Base-by-base conservation (phyloP, 2,113 vertebrate species). In the Hydropotes inermis region DNA sequence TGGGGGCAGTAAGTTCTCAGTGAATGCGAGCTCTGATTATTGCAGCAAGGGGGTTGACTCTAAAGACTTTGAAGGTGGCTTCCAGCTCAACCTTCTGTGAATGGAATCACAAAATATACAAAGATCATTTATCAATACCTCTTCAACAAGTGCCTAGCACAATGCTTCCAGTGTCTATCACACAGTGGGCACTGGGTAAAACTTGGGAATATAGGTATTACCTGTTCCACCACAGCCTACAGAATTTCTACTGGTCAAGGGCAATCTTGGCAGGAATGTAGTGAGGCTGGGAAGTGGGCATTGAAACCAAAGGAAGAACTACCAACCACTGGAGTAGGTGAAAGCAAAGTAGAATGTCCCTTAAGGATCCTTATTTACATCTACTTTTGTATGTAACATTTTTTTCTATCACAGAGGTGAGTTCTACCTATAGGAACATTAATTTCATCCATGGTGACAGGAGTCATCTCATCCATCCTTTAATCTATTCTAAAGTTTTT, bases 311-410 rank as follows among this genome's bases (percentile, higher is more conserved):
- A 90, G 36, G 17, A 50, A 88, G 36, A 97, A 88, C n/a, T 90
- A 95, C 93, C n/a, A 96, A 64, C 21, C 17, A 55, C 6, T 15
- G 1, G 43, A 33, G 19, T 61, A 84, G 55, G 17, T 2, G 83
- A 98, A 93, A 95, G 6, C 4, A 92, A 95, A 97, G 27, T 27
- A 97, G 43, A 91, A 89, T 86, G 39, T 23, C 19, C 27, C 55
- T 55, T 5, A 87, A 67, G 30, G 4, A 25, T n/a, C 28, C 28
- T 43, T 60, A 36, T 36, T 89, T 94, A 76, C 33, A 47, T 12
- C 36, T 81, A 83, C 90, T 87, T 88, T 97, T 91, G 58, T 55
- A 89, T 25, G 11, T 84, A 85, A 84, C 43, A 92, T 92, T 87
- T 55, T 55, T 11, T 94, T 93, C 85, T 52, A 89, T 57, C 47